Evolutionary conservation across 2,113 vertebrate species (phyloP).

Genomic region (Oryzias celebensis): DNA sequence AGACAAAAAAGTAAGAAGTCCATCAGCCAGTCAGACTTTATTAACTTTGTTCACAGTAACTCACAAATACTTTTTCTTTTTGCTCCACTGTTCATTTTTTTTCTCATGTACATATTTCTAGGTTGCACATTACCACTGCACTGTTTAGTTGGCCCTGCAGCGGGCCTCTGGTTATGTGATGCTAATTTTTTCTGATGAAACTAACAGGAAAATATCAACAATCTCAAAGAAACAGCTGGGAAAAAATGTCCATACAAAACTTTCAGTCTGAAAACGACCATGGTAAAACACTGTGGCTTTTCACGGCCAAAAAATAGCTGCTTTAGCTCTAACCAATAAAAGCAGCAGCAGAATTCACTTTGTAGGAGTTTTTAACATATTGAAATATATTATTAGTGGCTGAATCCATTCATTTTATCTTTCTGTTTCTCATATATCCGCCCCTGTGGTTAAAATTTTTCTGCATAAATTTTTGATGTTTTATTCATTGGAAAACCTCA

Average conservation of each 20-base stretch:
- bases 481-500: slow-evolving; percentile 62
- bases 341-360: slow-evolving; percentile 49
- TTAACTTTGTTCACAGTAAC: no score
- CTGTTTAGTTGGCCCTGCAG: slow-evolving; percentile 63
- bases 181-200: slow-evolving; percentile 73
- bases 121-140: slow-evolving; percentile 27
- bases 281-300: slow-evolving; percentile 65
- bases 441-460: slow-evolving; percentile 50
- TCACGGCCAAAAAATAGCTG: slow-evolving; percentile 43
- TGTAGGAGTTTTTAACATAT: slow-evolving; percentile 56
- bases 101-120: no score
- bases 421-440: slow-evolving; percentile 45
- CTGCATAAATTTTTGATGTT: slow-evolving; percentile 53
- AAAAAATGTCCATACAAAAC: slow-evolving; percentile 69
- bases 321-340: slow-evolving; percentile 63
- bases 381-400: slow-evolving; percentile 63
- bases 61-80: no score
- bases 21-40: no score
- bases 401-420: slow-evolving; percentile 59
- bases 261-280: slow-evolving; percentile 48
- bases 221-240: slow-evolving; percentile 71
- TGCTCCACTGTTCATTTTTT: no score
- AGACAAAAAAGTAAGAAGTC: no score
- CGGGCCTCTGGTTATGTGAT: slow-evolving; percentile 69
- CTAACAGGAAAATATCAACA: slow-evolving; percentile 74